Evolutionary conservation across 2,797 vertebrate genomes (phyloP).

Genomic region (Pangasius djambal): DNA sequence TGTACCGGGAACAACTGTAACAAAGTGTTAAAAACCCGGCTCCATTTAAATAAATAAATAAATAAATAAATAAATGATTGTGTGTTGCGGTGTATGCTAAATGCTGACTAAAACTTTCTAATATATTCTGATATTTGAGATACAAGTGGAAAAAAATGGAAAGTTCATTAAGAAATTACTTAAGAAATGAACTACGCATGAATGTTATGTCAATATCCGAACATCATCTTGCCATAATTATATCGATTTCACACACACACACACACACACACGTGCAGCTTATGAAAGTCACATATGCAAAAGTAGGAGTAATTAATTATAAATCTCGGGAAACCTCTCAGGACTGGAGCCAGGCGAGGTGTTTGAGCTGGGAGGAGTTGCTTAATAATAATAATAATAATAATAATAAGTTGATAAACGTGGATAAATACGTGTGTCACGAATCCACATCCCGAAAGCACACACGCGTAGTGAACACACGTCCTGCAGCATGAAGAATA

Average conservation of each 20-base stretch:
- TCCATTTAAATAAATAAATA: not conserved
- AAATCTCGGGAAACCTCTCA: not conserved
- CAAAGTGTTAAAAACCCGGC: not conserved
- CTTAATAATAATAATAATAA: not conserved
- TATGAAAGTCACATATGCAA: not conserved
- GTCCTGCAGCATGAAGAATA: constrained; percentile 27
- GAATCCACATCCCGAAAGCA: constrained; percentile 8
- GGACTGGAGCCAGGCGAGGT: not conserved
- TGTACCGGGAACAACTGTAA: not conserved
- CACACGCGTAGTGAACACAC: constrained; percentile 15
- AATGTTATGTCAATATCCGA: not conserved
- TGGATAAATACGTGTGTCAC: constrained; percentile 3
- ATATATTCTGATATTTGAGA: not conserved
- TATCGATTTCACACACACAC: not conserved
- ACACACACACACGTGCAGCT: not conserved
- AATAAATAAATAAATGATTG: not conserved
- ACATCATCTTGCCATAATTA: not conserved
- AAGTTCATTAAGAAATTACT: not conserved
- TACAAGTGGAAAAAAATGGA: not conserved
- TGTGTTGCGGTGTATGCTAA: too few species aligned
- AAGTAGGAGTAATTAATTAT: not conserved
- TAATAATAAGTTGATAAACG: not conserved
- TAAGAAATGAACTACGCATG: not conserved
- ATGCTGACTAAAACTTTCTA: too few species aligned
- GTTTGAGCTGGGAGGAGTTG: constrained; percentile 16